Evolutionary conservation across 2,113 vertebrate species (phyloP).

Genomic region (Raphicerus campestris): DNA sequence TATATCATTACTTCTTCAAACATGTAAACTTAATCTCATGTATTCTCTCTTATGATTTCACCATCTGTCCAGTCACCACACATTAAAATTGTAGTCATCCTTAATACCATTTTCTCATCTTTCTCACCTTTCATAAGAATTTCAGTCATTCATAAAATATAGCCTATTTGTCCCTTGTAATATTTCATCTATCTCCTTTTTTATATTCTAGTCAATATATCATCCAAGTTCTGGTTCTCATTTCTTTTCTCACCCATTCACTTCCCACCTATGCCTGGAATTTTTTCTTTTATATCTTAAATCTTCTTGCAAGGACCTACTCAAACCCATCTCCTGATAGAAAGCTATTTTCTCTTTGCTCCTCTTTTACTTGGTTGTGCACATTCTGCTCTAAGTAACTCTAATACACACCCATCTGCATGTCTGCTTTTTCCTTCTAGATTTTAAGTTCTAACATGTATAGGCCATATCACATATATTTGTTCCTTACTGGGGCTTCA

Average conservation of each 20-base stretch:
- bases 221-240: neutral
- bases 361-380: neutral
- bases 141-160: neutral
- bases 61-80: neutral
- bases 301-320: neutral
- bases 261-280: neutral
- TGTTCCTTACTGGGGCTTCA: neutral
- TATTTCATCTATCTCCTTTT: neutral
- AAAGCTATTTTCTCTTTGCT: neutral
- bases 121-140: neutral
- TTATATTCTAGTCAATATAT: neutral
- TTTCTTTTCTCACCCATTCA: neutral
- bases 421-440: neutral
- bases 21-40: neutral
- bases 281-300: neutral
- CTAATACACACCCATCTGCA: neutral
- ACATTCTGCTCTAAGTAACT: neutral
- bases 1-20: neutral
- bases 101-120: neutral
- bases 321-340: neutral
- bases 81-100: neutral
- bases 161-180: neutral
- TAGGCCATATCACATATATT: neutral
- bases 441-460: neutral
- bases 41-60: neutral